Base-by-base conservation (phyloP, 2,888 invertebrate genomes). In the Nemurella pictetii region DNA sequence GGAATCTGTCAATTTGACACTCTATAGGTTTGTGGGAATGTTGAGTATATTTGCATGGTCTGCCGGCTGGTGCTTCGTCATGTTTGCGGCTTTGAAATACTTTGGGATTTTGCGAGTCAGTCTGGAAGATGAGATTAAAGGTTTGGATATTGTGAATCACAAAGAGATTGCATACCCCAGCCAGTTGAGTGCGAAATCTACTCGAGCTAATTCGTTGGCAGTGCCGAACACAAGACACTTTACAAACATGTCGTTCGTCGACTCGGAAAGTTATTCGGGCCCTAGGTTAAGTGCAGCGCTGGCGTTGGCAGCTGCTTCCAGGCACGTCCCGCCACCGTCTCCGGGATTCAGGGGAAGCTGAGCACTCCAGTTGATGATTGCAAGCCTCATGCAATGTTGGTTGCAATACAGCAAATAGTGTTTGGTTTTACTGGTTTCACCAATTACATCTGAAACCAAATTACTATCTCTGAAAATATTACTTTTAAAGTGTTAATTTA, bases 111-210 rank as follows among this genome's bases (percentile, higher is more conserved):
- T 89, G 7, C 85, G 89, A 26, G 88, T 89, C 0, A 87, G 88
- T 3, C 85, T 87, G 77, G 88, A 89, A 78, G 88, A 88, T 80
- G 89, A 89, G 85, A 73, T 89, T 85, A 12, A 87, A 90, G 91
- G 91, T 85, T 86, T 91, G 86, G 91, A 92, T 87, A 89, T 90
- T 2, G 89, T 90, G 26, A 90, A 91, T 84, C 91, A 91, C 88
- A 90, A 90, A 0, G 91, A 91, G 87, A 89, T 90, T 0, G 91
- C 91, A 7, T 91, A 91, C 87, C 91, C 91, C 0, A 88, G 88
- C 1, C 89, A 89, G 25, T 26, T n/a, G 32, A 81, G 55, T 20
- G 55, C 15, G 55, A 55, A 55, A 12, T 55, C 55, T 55, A 55
- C 55, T 20, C 9, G 55, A 3, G 55, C 55, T 2, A 55, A 55